These are phyloP conservation scores for Syritta pipiens DNA, from an alignment of 2,888 invertebrate species.

Conservation along the genomic window DNA sequence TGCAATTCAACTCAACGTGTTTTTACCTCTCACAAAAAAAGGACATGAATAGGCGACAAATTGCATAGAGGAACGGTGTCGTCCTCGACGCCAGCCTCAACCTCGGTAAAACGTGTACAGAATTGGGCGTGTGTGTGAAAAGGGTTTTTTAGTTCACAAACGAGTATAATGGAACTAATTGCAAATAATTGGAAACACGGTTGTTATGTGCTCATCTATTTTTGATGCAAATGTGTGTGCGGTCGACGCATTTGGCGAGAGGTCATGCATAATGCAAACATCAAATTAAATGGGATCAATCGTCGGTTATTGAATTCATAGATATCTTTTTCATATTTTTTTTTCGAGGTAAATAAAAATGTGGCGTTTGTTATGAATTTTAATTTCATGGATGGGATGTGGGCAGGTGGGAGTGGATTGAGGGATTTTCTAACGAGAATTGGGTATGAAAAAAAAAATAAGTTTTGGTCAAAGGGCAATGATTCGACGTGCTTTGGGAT, in stretches of 20 bases:
- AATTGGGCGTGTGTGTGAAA: conserved; percentile 11
- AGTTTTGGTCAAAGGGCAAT: too few species aligned
- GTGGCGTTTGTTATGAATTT: too few species aligned
- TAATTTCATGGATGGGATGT: too few species aligned
- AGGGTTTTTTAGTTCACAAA: not conserved
- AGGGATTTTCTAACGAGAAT: too few species aligned
- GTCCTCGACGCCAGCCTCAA: too few species aligned
- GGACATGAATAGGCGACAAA: conserved; percentile 62
- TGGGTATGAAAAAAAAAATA: too few species aligned
- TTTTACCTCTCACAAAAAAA: too few species aligned
- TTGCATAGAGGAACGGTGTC: conserved; percentile 37
- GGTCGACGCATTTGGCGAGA: conserved; percentile 28
- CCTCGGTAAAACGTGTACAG: not conserved
- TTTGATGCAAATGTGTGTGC: conserved; percentile 17
- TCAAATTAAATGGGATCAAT: conserved; percentile 62
- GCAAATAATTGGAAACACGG: conserved; percentile 62
- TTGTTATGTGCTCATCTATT: conserved; percentile 60
- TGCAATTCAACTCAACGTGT: too few species aligned
- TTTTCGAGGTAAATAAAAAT: too few species aligned
- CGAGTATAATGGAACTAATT: conserved; percentile 62
- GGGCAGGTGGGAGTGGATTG: too few species aligned
- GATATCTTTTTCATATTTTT: too few species aligned
- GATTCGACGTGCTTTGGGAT: too few species aligned
- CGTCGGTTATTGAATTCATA: conserved; percentile 52
- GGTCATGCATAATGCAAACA: conserved; percentile 56